Evolutionary conservation across 2,888 invertebrate genomes (phyloP), one percentile per base, ranked within the genome.

Genomic region (Rhopalosiphum nymphaeae): DNA sequence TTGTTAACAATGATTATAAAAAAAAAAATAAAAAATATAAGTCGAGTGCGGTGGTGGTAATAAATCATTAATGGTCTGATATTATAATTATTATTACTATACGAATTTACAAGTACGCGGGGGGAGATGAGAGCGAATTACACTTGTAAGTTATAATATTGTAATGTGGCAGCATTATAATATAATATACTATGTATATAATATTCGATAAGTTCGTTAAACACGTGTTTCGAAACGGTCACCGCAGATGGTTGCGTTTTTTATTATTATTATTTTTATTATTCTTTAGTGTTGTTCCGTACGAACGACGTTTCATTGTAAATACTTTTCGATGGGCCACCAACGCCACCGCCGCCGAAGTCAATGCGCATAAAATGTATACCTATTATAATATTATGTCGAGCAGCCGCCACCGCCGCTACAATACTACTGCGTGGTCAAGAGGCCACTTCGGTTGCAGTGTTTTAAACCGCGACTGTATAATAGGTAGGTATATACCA

Each of bases 21-120:
- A 56, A 36, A 42, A 42, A 89, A 86, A 49, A 53, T n/a, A n/a
- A 42, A 46, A 42, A 53, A 42, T 42, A 46, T 49, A 67, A 88
- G 92, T 92, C 92, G 88, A 92, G 92, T 88, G 92, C 67, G 87
- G 84, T 11, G 85, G 87, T 49, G 86, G 87, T 57, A 92, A 92
- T 92, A 92, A 87, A 92, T 87, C 92, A 87, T 87, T 87, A 87
- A 67, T 42, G 46, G 46, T 57, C 86, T 29, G 88, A 88, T 67
- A 88, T 78, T 21, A 67, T n/a, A 67, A 78, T 67, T 67, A 10
- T 67, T 92, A 67, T 92, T 61, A 53, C 13, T 56, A 85, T 0
- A 42, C 57, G 56, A 57, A 21, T 36, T 89, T 61, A 90, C 61
- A 61, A 90, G 90, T 90, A 29, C 21, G 21, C n/a, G 61, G 25